phyloP scores from a whole-genome alignment of 2,113 vertebrate species.

The Epinephelus lanceolatus region DNA sequence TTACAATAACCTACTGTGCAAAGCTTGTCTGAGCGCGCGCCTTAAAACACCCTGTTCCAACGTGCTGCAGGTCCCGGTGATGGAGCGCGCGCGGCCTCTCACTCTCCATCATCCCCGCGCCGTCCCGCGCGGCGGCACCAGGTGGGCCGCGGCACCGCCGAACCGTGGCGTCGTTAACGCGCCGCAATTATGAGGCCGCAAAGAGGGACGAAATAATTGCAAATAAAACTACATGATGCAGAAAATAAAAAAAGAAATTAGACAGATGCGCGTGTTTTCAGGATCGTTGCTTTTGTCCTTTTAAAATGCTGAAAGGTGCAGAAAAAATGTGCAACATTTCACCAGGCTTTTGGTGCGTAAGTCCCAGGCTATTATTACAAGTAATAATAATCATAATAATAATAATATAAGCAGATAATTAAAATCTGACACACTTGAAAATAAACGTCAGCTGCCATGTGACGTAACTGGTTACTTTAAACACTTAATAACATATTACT shows the following conservation, averaged over 20 bases:
- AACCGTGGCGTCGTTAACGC: constrained; percentile 85
- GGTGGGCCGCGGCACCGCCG: constrained; percentile 81
- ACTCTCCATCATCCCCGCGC: constrained; percentile 48
- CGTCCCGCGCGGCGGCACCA: constrained; percentile 77
- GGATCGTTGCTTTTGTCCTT: constrained; percentile 87
- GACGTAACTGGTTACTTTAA: no score
- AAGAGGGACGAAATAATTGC: constrained; percentile 84
- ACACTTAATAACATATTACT: neutral
- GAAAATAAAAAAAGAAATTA: constrained; percentile 89
- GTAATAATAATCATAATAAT: constrained; percentile 2
- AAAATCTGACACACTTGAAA: neutral
- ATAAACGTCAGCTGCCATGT: neutral
- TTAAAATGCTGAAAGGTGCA: constrained; percentile 76
- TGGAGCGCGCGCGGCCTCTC: constrained; percentile 12
- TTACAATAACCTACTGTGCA: neutral
- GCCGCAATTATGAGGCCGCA: constrained; percentile 80
- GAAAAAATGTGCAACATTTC: constrained; percentile 57
- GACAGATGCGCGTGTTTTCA: constrained; percentile 87
- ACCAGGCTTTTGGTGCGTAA: neutral
- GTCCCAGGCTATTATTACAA: neutral
- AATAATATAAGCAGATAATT: neutral
- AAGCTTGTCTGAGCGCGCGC: neutral
- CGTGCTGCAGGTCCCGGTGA: neutral
- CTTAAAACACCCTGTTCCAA: neutral
- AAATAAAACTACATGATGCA: constrained; percentile 89